phyloP scores from a whole-genome alignment of 2,113 vertebrate species.

The Perognathus longimembris region DNA sequence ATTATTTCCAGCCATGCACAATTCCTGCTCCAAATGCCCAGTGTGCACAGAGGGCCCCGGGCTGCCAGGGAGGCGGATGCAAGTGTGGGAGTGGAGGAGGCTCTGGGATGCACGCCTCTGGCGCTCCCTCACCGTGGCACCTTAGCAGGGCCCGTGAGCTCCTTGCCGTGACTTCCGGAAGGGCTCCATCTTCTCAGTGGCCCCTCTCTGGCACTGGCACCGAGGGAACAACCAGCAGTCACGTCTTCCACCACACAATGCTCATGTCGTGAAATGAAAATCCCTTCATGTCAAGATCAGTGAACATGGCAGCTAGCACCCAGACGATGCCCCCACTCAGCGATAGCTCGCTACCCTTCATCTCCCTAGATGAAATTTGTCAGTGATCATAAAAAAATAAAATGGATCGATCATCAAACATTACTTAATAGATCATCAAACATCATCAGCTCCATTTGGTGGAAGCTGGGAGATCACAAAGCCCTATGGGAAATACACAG shows the following conservation, averaged over 20 bases:
- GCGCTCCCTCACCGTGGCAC: background rate
- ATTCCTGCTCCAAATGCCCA: rapidly evolving
- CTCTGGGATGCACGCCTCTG: no score
- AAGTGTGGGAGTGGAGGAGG: background rate
- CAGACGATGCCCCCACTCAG: rapidly evolving
- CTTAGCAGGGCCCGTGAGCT: rapidly evolving
- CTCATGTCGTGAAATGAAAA: no score
- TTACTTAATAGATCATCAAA: background rate
- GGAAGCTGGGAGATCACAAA: background rate
- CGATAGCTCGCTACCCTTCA: rapidly evolving
- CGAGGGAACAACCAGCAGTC: no score
- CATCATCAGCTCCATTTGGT: background rate
- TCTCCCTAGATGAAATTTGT: background rate
- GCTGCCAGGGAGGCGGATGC: no score
- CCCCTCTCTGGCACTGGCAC: no score
- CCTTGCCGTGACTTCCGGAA: background rate
- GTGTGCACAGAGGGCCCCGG: background rate
- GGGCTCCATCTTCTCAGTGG: no score
- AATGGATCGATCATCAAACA: no score
- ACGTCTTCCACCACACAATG: no score
- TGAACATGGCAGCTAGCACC: rapidly evolving
- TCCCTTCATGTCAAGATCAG: rapidly evolving
- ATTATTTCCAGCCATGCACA: background rate
- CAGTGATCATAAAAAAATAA: no score
- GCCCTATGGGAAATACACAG: no score